phyloP scores from a whole-genome alignment of 2,888 invertebrate genomes.

The Conistra vaccinii region DNA sequence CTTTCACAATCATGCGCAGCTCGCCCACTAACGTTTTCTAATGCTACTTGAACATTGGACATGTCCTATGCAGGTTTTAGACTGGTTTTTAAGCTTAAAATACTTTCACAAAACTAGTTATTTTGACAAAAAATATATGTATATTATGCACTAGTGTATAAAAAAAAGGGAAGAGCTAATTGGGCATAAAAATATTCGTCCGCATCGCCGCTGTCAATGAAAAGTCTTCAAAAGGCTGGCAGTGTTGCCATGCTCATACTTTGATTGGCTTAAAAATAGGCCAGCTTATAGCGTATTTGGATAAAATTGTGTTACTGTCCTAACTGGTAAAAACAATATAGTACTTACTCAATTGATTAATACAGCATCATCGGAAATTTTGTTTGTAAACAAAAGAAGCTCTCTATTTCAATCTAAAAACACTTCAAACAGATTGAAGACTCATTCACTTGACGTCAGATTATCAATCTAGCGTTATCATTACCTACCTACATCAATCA shows the following conservation, averaged over 20 bases:
- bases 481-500: conserved; percentile 65
- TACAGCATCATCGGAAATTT: background rate
- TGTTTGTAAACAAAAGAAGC: background rate
- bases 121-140: too few relatives aligned
- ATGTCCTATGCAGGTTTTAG: conserved; percentile 3
- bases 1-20: conserved; percentile 84
- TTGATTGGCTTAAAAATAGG: background rate
- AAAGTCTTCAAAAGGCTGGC: background rate
- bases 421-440: background rate
- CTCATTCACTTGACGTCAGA: conserved; percentile 23
- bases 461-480: conserved; percentile 66
- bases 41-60: conserved; percentile 52
- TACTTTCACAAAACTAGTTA: conserved; percentile 1
- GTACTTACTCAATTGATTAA: background rate
- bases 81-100: conserved; percentile 23
- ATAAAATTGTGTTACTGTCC: background rate
- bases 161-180: background rate
- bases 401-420: background rate
- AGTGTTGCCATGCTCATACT: background rate
- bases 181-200: background rate
- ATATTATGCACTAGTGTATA: too few relatives aligned
- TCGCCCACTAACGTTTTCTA: conserved; percentile 77
- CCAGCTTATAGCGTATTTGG: background rate
- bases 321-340: background rate
- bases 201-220: background rate